Evolutionary conservation across 2,113 vertebrate species (phyloP).

Genomic region (Siniperca chuatsi): DNA sequence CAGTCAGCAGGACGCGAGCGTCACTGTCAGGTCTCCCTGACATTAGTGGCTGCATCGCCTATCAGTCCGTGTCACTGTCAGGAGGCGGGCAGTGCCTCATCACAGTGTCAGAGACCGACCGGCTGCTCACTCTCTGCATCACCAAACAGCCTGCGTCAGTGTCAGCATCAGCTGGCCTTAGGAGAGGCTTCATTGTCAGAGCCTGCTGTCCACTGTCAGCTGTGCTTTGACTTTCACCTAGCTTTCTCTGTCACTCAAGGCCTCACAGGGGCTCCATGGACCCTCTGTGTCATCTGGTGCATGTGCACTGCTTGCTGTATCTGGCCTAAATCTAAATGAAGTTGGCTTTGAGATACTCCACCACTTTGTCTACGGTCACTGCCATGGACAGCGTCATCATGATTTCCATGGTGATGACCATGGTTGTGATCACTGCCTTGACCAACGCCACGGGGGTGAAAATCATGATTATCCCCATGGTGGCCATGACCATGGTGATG

Average conservation of each 20-base stretch:
- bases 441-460: background rate
- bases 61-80: slow-evolving; percentile 92
- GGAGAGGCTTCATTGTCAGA: slow-evolving; percentile 60
- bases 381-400: slow-evolving; percentile 26
- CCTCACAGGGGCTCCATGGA: slow-evolving; percentile 37
- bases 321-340: slow-evolving; percentile 49
- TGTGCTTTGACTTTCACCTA: slow-evolving; percentile 87
- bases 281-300: slow-evolving; percentile 56
- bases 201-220: slow-evolving; percentile 85
- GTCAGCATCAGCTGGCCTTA: slow-evolving; percentile 92
- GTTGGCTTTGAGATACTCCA: slow-evolving; percentile 32
- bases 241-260: slow-evolving; percentile 78
- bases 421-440: slow-evolving; percentile 26
- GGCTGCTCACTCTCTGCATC: slow-evolving; percentile 77
- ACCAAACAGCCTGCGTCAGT: slow-evolving; percentile 92
- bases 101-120: slow-evolving; percentile 91
- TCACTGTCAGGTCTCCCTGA: slow-evolving; percentile 97
- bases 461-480: slow-evolving; percentile 8
- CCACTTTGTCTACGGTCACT: slow-evolving; percentile 31
- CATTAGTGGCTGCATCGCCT: slow-evolving; percentile 72
- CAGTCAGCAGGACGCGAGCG: slow-evolving; percentile 87
- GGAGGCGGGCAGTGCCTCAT: slow-evolving; percentile 88
- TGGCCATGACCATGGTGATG: slow-evolving; percentile 36
- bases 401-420: slow-evolving; percentile 28
- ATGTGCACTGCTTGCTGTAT: slow-evolving; percentile 50